phyloP scores from a whole-genome alignment of 2,888 invertebrate genomes.

The Cepaea hortensis region DNA sequence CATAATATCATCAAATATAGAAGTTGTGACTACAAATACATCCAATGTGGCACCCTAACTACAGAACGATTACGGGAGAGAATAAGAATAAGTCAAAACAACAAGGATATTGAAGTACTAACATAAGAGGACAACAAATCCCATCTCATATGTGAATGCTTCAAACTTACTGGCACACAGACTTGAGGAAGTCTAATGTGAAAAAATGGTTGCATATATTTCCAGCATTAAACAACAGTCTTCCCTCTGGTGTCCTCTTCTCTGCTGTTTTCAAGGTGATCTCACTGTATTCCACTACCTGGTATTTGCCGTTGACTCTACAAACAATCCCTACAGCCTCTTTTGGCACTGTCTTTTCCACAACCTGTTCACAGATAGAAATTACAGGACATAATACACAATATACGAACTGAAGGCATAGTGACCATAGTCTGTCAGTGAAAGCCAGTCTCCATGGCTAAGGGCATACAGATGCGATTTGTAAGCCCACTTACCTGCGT shows the following conservation, averaged over 20 bases:
- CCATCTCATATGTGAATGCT: background rate
- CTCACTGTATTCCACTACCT: constrained; percentile 96
- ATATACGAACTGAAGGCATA: too few relatives aligned
- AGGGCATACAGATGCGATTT: too few relatives aligned
- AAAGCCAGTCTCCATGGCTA: too few relatives aligned
- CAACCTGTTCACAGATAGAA: constrained; percentile 78
- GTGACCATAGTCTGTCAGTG: too few relatives aligned
- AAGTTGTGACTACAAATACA: too few relatives aligned
- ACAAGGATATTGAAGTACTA: too few relatives aligned
- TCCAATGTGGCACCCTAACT: too few relatives aligned
- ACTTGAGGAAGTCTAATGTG: constrained; percentile 87
- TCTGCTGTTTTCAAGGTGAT: constrained; percentile 91
- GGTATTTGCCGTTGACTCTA: constrained; percentile 90
- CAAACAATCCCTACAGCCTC: constrained; percentile 98
- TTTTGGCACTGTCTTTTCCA: constrained; percentile 91
- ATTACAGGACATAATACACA: background rate
- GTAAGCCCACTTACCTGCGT: too few relatives aligned
- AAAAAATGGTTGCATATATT: constrained; percentile 99
- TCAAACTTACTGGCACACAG: constrained; percentile 81
- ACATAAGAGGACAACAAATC: too few relatives aligned
- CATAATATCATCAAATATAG: too few relatives aligned
- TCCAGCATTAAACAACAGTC: constrained; percentile 92
- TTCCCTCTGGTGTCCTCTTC: constrained; percentile 84
- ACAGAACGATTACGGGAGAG: too few relatives aligned
- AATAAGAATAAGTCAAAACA: too few relatives aligned